These are phyloP conservation scores for Drosophila dives DNA, from an alignment of 2,888 invertebrate genomes.

Conservation along the genomic window DNA sequence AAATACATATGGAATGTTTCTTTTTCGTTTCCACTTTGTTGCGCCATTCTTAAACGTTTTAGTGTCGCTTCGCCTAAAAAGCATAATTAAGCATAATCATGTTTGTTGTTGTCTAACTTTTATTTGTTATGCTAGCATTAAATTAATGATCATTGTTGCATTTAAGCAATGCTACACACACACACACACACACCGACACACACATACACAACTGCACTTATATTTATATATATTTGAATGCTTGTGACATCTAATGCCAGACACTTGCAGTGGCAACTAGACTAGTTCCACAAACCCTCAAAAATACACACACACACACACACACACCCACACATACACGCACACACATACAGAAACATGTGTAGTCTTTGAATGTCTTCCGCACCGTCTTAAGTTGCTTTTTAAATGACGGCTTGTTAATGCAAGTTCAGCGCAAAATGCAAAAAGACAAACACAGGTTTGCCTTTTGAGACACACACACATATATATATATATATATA, in stretches of 20 bases:
- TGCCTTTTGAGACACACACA: constrained; percentile 25
- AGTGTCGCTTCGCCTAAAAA: constrained; percentile 19
- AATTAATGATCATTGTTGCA: constrained; percentile 44
- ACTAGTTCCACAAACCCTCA: background rate
- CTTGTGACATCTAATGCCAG: constrained; percentile 10
- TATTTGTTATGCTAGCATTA: constrained; percentile 57
- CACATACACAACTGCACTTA: constrained; percentile 20
- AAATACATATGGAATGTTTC: constrained; percentile 8
- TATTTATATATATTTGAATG: constrained; percentile 12
- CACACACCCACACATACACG: background rate
- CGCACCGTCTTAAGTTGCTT: constrained; percentile 41
- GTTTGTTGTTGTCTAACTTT: constrained; percentile 45
- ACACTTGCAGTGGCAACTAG: constrained; percentile 5
- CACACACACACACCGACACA: constrained; percentile 17
- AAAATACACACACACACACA: background rate
- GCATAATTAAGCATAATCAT: constrained; percentile 23
- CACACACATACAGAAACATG: background rate
- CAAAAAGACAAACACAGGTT: background rate
- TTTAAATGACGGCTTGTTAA: constrained; percentile 9
- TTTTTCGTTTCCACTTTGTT: constrained; percentile 40
- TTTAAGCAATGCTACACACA: constrained; percentile 29
- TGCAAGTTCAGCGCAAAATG: background rate
- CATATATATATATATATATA: no score
- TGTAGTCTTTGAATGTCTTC: constrained; percentile 36
- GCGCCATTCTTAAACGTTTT: constrained; percentile 48